Evolutionary conservation across 2,113 vertebrate genomes (phyloP), one percentile per base, ranked within the genome.

Genomic region (Austrofundulus limnaeus): DNA sequence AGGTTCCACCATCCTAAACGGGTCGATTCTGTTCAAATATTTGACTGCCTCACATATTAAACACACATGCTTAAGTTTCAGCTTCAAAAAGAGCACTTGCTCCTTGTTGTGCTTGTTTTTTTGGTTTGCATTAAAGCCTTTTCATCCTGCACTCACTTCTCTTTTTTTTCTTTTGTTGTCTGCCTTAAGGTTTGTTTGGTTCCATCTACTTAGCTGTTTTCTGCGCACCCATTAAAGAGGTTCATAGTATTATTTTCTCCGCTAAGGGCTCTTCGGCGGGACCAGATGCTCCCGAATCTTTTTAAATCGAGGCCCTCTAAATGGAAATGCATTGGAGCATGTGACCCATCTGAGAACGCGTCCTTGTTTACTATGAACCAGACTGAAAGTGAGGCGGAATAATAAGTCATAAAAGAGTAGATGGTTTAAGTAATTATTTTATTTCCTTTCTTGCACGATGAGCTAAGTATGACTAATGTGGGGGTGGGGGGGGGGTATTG

Each of bases 261-360:
- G 63, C 74, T 75, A 77, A 23, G 28, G 39, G 56, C 45, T 77
- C 38, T 69, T 70, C n/a, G 55, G 42, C 3, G 4, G 46, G 45
- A 49, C 66, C 64, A 67, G 61, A 63, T 70, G 60, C 54, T 64
- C 53, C 54, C 58, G 69, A 49, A 74, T 78, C 34, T 66, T 76
- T 74, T 63, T 51, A 70, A 75, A 78, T 82, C 52, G 79, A 61
- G 67, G 55, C 48, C 7, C 17, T 51, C 50, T 66, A 61, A 79
- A 77, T 84, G 62, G 74, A 82, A 81, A 81, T 31, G 66, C 77
- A 75, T 39, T 41, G 34, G 47, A 79, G 61, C 75, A 55, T 67
- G 67, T n/a, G 48, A 52, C 34, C 28, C 28, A 48, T 73, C 48
- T 23, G 46, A 57, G 51, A 61, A 75, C 37, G 61, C 38, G 0